Percentiles rank a stretch among this genome's conserved stretches.
Evolutionary conservation across 2,113 vertebrate genomes (phyloP).

Genomic region (Choloepus hoffmanni): DNA sequence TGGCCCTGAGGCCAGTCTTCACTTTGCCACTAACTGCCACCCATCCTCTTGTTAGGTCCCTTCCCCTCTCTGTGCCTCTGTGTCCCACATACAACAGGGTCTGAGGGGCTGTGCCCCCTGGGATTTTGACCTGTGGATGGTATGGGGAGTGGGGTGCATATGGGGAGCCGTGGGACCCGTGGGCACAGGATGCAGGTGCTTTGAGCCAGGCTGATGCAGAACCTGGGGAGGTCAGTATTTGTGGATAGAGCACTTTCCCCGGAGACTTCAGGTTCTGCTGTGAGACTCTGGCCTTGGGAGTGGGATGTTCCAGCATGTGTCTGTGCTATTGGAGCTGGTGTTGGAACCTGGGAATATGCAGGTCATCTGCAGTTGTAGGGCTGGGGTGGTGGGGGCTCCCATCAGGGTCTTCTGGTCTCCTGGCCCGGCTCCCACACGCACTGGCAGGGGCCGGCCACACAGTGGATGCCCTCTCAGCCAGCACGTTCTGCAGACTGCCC

Average conservation of each 20-base stretch:
- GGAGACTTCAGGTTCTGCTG: background rate
- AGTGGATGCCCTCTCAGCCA: background rate
- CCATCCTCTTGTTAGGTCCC: background rate
- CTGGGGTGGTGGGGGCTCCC: no score
- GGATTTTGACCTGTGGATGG: background rate
- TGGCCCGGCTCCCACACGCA: background rate
- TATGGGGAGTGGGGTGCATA: background rate
- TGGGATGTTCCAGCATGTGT: background rate
- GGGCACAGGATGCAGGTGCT: background rate
- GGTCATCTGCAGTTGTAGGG: rapidly evolving
- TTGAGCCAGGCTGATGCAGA: background rate
- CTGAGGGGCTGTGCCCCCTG: background rate
- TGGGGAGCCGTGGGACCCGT: background rate
- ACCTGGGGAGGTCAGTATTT: background rate
- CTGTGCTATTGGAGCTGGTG: background rate
- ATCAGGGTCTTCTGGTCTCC: background rate
- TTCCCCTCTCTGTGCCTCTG: background rate
- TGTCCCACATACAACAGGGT: background rate
- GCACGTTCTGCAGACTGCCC: background rate
- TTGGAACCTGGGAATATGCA: background rate
- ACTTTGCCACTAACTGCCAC: background rate
- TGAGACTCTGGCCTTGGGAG: background rate
- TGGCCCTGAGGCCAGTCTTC: background rate
- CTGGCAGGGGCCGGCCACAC: background rate
- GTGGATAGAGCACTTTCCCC: background rate